Base-by-base conservation (phyloP, 1,140 invertebrate species). In the Drosophila sp. region DNA sequence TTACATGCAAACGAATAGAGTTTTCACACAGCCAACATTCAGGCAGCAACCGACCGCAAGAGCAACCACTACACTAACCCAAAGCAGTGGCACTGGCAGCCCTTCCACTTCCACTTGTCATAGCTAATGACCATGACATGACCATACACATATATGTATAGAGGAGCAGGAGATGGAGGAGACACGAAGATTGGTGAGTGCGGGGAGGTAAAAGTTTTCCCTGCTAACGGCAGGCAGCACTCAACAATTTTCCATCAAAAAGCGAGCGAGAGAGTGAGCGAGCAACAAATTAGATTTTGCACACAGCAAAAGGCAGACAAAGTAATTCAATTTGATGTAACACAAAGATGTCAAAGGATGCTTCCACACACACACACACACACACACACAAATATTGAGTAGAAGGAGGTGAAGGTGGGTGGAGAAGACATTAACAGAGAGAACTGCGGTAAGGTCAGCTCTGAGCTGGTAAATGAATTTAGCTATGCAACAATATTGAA, bases 221-320 rank as follows among this genome's bases (percentile, higher is more conserved):
- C 29, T 56, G 47, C 29, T 32, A 29, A 3, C 29, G 55, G 55
- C 8, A 25, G 29, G 32, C 58, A 60, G 40, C 60, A 61, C 40
- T 61, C 60, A 44, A 61, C 40, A 50, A 50, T 50, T 61, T 61
- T 56, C 71, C 35, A 69, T 50, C 44, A 50, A 50, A 50, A 50
- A 27, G 44, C 44, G 25, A 27, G 23, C 23, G 44, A 25, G 2
- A n/a, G 23, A 50, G 2, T 23, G 23, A 50, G 44, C 23, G 44
- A 50, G 23, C 23, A 56, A 66, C 62, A 81, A 81, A 85, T 85
- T 85, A 67, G 79, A 78, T 82, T 77, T 67, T 40, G 41, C 30
- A 75, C 67, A 66, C 55, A 44, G 70, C 57, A 47, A 56, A 60
- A 54, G 66, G 66, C 38, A 70, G 55, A 40, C 27, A 47, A 66